phyloP scores from a whole-genome alignment of 2,888 invertebrate species.

The Xestia c-nigrum region DNA sequence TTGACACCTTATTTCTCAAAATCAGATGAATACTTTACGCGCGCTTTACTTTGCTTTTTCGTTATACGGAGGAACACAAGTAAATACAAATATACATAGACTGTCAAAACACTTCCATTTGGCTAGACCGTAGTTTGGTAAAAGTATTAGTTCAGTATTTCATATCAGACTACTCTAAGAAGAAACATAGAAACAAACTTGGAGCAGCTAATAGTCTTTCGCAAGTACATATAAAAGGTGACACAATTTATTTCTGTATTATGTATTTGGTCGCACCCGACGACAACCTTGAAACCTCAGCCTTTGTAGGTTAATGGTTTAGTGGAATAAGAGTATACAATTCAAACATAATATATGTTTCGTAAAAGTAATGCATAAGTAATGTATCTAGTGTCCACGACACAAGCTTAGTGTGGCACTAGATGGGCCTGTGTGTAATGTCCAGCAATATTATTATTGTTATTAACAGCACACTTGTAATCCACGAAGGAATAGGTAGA shows the following conservation, averaged over 20 bases:
- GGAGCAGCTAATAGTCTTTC: not conserved
- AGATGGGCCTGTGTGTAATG: no score
- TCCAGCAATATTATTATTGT: no score
- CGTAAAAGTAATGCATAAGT: not conserved
- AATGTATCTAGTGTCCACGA: no score
- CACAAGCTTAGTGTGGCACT: no score
- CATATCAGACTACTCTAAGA: not conserved
- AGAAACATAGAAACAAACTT: not conserved
- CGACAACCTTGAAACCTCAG: conserved; percentile 29
- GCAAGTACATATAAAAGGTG: not conserved
- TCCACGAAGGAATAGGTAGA: not conserved
- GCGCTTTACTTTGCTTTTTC: no score
- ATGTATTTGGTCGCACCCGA: conserved; percentile 6
- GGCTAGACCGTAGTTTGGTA: no score
- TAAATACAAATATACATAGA: no score
- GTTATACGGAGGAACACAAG: no score
- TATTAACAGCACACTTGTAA: not conserved
- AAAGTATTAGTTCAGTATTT: not conserved
- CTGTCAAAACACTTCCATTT: no score
- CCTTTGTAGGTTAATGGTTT: conserved; percentile 26
- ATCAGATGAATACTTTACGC: no score
- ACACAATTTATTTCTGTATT: conserved; percentile 7
- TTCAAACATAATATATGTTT: conserved; percentile 4
- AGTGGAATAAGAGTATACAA: not conserved
- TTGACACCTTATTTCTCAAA: no score